Conservation (phyloP, 2,888 invertebrate genomes). For the Acleris literana region DNA sequence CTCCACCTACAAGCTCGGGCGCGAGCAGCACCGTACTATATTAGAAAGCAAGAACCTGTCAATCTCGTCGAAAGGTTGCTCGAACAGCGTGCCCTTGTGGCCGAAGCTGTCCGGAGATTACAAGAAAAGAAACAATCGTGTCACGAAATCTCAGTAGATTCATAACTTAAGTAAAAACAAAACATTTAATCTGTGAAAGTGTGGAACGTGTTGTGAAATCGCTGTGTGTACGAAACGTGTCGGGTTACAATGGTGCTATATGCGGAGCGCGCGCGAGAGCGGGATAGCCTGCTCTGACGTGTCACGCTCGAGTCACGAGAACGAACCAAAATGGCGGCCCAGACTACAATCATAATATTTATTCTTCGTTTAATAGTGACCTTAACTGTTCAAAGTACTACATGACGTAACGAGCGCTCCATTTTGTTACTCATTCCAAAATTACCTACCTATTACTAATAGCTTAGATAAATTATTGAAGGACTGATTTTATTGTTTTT, state of each 20-base stretch:
- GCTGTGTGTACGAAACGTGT: conserved; percentile 82
- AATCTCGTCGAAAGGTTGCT: conserved; percentile 78
- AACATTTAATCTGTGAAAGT: conserved; percentile 83
- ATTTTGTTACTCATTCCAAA: conserved; percentile 61
- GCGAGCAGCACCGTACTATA: conserved; percentile 79
- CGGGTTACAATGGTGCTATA: conserved; percentile 84
- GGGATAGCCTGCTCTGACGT: conserved; percentile 79
- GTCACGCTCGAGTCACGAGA: conserved; percentile 81
- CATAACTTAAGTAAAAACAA: conserved; percentile 76
- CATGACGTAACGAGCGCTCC: conserved; percentile 76
- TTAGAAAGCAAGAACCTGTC: conserved; percentile 82
- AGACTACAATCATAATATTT: conserved; percentile 83
- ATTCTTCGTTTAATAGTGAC: conserved; percentile 81
- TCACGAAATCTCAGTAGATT: conserved; percentile 80
- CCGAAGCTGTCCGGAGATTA: conserved; percentile 79
- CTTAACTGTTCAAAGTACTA: conserved; percentile 82
- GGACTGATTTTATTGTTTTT: conserved; percentile 46
- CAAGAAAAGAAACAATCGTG: conserved; percentile 79
- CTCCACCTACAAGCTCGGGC: conserved; percentile 80
- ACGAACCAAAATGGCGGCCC: conserved; percentile 81
- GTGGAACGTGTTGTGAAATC: conserved; percentile 83
- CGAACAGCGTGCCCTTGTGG: conserved; percentile 80
- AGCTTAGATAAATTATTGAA: conserved; percentile 31
- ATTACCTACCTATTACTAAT: conserved; percentile 47
- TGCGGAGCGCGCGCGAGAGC: conserved; percentile 79